Base-by-base conservation (phyloP, 2,797 vertebrate species). In the Meriones psammophilus region DNA sequence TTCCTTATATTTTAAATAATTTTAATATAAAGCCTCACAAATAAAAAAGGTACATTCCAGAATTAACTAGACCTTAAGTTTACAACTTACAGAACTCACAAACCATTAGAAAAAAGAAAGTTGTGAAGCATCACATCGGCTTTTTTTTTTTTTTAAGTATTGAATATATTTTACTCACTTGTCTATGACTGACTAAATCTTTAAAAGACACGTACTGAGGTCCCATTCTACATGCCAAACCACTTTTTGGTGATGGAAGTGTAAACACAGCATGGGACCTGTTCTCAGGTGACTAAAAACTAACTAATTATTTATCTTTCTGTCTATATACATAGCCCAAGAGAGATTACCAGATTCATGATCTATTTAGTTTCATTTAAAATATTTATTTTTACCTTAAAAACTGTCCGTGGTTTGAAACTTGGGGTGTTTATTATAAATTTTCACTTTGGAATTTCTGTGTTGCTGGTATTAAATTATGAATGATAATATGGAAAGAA, bases 361-460 rank as follows among this genome's bases (percentile, higher is more conserved):
- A 88, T 54, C 13, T 58, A 20, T 46, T 89, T 76, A 60, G 5
- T 88, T 58, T 18, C 28, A 60, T 78, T 91, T 85, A 73, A 90
- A 89, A 33, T 80, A 88, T 60, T 79, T 74, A 30, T 78, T 46
- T 85, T 50, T 74, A 4, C 1, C 33, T 77, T 3, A 91, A 33
- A 86, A 83, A 1, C 60, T 69, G 79, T 85, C 39, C 15, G 30
- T 73, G 68, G 1, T 30, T 69, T 42, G 26, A 85, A 90, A 87
- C 13, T 13, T 54, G 5, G 10, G 0, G 33, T 89, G 24, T n/a
- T 95, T 71, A 36, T 46, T 64, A 22, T 68, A 64, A 39, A 73
- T 17, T 60, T 30, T 91, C 68, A 64, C 10, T 80, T 39, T 91
- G 28, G 46, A 24, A 93, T 85, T 89, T 96, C 76, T 87, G 4